phyloP scores from a whole-genome alignment of 2,113 vertebrate genomes.

The Sphaerodactylus townsendi region DNA sequence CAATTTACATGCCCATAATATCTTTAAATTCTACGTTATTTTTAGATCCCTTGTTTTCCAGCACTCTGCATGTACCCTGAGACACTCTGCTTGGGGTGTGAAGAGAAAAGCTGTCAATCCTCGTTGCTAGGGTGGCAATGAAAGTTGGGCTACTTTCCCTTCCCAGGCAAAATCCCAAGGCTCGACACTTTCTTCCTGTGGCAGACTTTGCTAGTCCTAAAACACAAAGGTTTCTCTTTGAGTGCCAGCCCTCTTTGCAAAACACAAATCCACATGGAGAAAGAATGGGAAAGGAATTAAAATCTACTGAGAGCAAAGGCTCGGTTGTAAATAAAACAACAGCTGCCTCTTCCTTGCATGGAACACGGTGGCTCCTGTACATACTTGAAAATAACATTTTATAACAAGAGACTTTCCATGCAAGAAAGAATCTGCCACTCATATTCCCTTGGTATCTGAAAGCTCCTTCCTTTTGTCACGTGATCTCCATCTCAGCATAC shows the following conservation, averaged over 20 bases:
- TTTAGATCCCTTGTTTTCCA: no score
- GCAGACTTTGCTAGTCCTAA: background rate
- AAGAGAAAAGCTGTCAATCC: background rate
- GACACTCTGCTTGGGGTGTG: background rate
- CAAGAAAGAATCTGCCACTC: background rate
- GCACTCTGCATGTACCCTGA: background rate
- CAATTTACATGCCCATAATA: background rate
- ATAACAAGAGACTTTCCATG: background rate
- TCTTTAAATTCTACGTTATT: no score
- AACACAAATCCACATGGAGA: background rate
- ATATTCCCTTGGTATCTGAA: background rate
- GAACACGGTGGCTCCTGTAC: background rate
- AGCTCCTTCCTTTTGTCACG: background rate
- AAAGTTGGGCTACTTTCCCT: background rate
- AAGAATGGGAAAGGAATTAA: background rate
- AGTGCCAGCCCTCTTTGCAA: no score
- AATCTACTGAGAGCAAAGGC: background rate
- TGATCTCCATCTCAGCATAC: no score
- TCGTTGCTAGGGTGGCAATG: background rate
- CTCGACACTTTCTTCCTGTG: background rate
- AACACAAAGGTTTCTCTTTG: background rate
- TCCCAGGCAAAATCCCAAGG: background rate
- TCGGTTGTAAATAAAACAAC: constrained; percentile 1
- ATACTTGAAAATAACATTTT: background rate
- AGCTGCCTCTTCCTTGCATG: background rate